Conservation (phyloP, 1,140 invertebrate genomes). For the Ganaspis sp. region DNA sequence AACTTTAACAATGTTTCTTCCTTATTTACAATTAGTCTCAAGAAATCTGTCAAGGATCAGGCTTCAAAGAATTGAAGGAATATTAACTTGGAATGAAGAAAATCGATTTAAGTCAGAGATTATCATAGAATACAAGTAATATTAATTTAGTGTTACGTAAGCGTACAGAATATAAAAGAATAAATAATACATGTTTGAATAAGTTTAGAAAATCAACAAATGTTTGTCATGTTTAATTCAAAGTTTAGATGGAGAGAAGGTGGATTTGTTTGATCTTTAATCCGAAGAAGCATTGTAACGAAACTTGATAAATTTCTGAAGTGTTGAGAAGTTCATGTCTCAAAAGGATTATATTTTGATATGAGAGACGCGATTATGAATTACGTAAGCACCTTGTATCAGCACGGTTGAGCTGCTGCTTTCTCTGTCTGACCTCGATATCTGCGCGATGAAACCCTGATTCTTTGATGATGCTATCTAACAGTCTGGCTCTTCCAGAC, state of each 20-base stretch:
- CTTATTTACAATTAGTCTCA: neutral
- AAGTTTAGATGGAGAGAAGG: neutral
- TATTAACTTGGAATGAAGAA: no score
- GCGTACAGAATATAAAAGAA: no score
- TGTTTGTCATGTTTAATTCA: neutral
- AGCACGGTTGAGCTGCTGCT: constrained; percentile 58
- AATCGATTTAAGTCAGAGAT: no score
- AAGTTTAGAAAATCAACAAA: neutral
- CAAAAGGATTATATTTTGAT: constrained; percentile 22
- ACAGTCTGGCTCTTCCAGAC: constrained; percentile 19
- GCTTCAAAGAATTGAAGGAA: no score
- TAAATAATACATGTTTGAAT: neutral
- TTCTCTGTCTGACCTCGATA: constrained; percentile 69
- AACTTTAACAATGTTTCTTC: neutral
- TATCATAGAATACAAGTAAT: no score
- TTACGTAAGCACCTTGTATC: constrained; percentile 68
- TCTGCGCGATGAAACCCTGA: constrained; percentile 25
- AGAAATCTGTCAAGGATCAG: no score
- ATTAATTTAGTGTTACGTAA: no score
- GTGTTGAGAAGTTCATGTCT: neutral
- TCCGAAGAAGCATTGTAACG: neutral
- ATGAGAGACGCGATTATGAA: constrained; percentile 61
- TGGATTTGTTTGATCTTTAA: neutral
- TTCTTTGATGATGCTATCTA: constrained; percentile 5
- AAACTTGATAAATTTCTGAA: constrained; percentile 2